Percentiles rank a stretch among this genome's conserved stretches.
Conservation (phyloP, 2,888 invertebrate genomes). For the Drosophila nr. fundita region DNA sequence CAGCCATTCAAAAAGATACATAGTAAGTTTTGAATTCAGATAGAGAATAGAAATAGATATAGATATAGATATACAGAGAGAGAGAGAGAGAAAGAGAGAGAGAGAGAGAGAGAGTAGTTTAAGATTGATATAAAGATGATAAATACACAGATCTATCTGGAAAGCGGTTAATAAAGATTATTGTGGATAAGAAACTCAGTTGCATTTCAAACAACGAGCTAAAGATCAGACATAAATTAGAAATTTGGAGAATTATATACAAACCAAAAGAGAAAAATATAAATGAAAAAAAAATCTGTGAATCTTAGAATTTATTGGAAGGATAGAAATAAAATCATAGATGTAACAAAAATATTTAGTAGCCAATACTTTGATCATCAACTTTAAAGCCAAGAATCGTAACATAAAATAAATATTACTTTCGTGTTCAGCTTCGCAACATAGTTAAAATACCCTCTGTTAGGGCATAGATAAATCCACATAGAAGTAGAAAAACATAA, state of each 20-base stretch:
- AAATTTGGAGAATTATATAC: neutral
- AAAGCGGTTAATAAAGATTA: neutral
- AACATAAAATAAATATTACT: neutral
- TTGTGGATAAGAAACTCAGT: no score
- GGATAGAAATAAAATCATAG: neutral
- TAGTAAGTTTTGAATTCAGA: neutral
- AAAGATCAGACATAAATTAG: neutral
- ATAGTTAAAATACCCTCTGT: neutral
- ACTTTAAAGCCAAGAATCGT: neutral
- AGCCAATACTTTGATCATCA: neutral
- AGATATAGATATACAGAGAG: neutral
- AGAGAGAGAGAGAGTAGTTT: neutral
- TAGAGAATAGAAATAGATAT: neutral
- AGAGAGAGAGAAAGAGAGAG: neutral
- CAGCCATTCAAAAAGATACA: neutral
- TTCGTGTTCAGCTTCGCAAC: neutral
- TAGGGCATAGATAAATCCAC: slow-evolving; percentile 31
- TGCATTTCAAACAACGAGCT: neutral
- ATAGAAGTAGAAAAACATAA: slow-evolving; percentile 37
- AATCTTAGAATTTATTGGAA: neutral
- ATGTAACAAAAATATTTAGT: neutral
- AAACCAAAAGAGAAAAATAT: neutral
- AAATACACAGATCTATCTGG: neutral
- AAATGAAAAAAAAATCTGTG: neutral
- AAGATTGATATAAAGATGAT: neutral